Conservation (phyloP, 2,113 vertebrate species). For the Clarias batrachus region DNA sequence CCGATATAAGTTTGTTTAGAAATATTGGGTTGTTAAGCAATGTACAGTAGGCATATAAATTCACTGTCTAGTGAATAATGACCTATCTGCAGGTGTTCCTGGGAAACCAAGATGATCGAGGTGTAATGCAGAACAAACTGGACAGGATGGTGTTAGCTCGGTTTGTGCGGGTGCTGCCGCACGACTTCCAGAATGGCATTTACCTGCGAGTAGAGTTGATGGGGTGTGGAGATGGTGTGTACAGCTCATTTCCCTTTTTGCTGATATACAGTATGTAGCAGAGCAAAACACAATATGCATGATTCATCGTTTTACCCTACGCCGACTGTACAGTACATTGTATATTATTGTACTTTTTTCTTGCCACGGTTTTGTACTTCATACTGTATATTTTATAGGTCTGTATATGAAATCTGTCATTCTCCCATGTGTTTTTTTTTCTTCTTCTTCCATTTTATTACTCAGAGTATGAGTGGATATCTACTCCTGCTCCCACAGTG, state of each 20-base stretch:
- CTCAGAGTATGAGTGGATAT: slow-evolving; percentile 55
- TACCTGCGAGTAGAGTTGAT: slow-evolving; percentile 79
- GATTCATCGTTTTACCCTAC: neutral
- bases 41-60: neutral
- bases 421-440: neutral
- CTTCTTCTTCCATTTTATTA: neutral
- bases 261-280: neutral
- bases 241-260: neutral
- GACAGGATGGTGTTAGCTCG: slow-evolving; percentile 73
- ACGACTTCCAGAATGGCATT: slow-evolving; percentile 67
- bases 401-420: neutral
- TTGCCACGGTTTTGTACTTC: neutral
- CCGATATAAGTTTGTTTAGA: neutral
- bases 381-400: neutral
- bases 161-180: slow-evolving; percentile 79
- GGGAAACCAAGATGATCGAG: slow-evolving; percentile 66
- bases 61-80: neutral
- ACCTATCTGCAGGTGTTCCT: slow-evolving; percentile 68
- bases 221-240: slow-evolving; percentile 72
- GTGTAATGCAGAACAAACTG: slow-evolving; percentile 64
- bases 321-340: too few relatives aligned
- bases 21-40: neutral
- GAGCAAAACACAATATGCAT: neutral
- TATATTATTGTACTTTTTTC: neutral
- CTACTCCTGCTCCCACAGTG: slow-evolving; percentile 27